These are phyloP conservation scores for Alloscopus bannaensis DNA, from an alignment of 2,888 invertebrate species.

Conservation along the genomic window DNA sequence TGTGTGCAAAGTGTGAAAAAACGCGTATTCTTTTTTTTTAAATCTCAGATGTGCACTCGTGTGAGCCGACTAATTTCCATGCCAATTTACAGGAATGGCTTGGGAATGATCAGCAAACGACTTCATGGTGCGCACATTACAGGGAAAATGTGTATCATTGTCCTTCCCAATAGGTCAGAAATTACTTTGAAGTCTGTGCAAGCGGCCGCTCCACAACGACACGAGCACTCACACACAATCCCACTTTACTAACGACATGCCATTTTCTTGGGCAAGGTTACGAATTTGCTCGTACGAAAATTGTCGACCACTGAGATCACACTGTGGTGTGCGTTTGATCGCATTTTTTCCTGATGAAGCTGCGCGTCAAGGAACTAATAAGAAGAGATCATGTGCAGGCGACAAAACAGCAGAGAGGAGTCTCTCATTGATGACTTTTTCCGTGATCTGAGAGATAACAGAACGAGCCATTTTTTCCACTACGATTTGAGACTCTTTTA, in stretches of 20 bases:
- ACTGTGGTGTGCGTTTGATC: too few relatives aligned
- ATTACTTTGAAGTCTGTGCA: too few relatives aligned
- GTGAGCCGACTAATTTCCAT: constrained; percentile 25
- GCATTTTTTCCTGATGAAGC: background rate
- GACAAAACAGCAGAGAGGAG: too few relatives aligned
- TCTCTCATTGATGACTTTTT: constrained; percentile 32
- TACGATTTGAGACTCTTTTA: too few relatives aligned
- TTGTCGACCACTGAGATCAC: too few relatives aligned
- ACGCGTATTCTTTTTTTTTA: too few relatives aligned
- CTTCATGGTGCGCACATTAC: constrained; percentile 5
- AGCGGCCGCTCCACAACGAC: too few relatives aligned
- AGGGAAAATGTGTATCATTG: constrained; percentile 17
- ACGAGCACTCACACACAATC: background rate
- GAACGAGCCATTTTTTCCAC: too few relatives aligned
- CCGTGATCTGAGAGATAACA: constrained; percentile 58
- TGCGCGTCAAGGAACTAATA: constrained; percentile 13
- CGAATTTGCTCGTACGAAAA: constrained; percentile 38
- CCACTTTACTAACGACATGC: too few relatives aligned
- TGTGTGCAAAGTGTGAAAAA: too few relatives aligned
- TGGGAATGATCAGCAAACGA: background rate
- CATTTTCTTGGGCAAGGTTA: constrained; percentile 34
- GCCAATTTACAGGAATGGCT: constrained; percentile 11
- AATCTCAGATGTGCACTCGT: constrained; percentile 1
- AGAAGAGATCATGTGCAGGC: constrained; percentile 4
- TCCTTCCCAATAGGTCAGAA: constrained; percentile 46